A percentile compares a stretch with the other conserved stretches of the same genome.
Conservation (phyloP, 2,888 invertebrate species). For the Amblyteles armatorius region DNA sequence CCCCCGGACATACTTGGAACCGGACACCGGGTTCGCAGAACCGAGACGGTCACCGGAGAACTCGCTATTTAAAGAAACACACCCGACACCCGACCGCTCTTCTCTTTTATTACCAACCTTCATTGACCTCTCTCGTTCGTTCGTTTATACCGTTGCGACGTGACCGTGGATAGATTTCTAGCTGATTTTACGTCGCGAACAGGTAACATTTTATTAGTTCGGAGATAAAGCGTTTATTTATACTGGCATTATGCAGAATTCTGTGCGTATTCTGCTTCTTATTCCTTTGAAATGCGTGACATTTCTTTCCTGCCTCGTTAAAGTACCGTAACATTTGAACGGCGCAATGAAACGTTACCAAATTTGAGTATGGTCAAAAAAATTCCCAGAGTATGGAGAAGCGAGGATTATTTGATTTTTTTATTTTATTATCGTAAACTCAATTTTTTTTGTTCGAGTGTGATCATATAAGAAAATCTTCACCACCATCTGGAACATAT, state of each 20-base stretch:
- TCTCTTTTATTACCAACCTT: constrained; percentile 73
- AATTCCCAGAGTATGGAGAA: too few relatives aligned
- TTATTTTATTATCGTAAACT: neutral
- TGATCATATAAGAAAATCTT: neutral
- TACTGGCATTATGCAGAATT: too few relatives aligned
- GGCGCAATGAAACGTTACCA: too few relatives aligned
- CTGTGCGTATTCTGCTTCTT: too few relatives aligned
- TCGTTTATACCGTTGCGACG: constrained; percentile 46
- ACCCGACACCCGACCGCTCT: constrained; percentile 63
- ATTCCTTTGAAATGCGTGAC: too few relatives aligned
- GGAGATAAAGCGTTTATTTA: too few relatives aligned
- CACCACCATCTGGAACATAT: neutral
- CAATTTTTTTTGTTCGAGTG: neutral
- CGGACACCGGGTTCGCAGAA: constrained; percentile 77
- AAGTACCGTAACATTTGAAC: too few relatives aligned
- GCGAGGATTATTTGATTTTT: too few relatives aligned
- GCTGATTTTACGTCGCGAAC: constrained; percentile 16
- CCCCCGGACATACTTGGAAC: constrained; percentile 76
- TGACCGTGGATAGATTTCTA: constrained; percentile 53
- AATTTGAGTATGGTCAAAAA: too few relatives aligned
- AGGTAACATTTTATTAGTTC: neutral
- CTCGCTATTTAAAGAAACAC: constrained; percentile 77
- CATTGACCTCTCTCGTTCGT: constrained; percentile 69
- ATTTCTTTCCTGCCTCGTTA: too few relatives aligned
- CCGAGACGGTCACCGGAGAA: constrained; percentile 76